phyloP scores from a whole-genome alignment of 2,888 invertebrate genomes.

The Mythimna impura region DNA sequence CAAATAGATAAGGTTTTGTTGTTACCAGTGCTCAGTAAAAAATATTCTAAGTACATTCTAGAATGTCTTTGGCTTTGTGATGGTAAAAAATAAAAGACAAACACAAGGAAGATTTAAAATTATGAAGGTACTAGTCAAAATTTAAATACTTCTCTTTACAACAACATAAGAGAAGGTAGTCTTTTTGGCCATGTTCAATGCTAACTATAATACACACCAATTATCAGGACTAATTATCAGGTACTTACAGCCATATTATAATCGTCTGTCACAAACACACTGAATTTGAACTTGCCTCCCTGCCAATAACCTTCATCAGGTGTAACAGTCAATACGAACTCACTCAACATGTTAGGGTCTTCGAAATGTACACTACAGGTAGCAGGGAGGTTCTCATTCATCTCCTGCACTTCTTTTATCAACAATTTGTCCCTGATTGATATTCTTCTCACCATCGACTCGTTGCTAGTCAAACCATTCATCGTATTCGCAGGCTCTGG shows the following conservation, averaged over 20 bases:
- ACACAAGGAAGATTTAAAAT: neutral
- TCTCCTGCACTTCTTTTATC: slow-evolving; percentile 95
- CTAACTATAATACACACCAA: neutral
- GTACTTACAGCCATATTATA: slow-evolving; percentile 98
- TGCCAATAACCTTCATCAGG: slow-evolving; percentile 97
- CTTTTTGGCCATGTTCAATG: neutral
- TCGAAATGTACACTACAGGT: slow-evolving; percentile 95
- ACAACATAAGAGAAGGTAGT: neutral
- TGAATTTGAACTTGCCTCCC: slow-evolving; percentile 96
- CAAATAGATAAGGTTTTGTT: slow-evolving; percentile 11
- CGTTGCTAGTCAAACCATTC: slow-evolving; percentile 81
- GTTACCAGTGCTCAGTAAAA: neutral
- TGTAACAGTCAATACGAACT: slow-evolving; percentile 94
- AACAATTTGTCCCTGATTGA: slow-evolving; percentile 95
- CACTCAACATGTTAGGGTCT: slow-evolving; percentile 95
- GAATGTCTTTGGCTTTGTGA: neutral
- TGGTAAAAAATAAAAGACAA: neutral
- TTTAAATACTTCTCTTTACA: neutral
- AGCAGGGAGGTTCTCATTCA: slow-evolving; percentile 95
- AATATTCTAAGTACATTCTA: neutral
- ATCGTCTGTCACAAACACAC: slow-evolving; percentile 96
- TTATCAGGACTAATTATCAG: too few relatives aligned
- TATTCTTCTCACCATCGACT: slow-evolving; percentile 89
- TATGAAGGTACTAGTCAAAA: neutral
- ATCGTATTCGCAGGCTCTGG: slow-evolving; percentile 74